Percentiles rank a stretch among this genome's conserved stretches.
Evolutionary conservation across 2,888 invertebrate species (phyloP).

Genomic region (Plagodis pulveraria): DNA sequence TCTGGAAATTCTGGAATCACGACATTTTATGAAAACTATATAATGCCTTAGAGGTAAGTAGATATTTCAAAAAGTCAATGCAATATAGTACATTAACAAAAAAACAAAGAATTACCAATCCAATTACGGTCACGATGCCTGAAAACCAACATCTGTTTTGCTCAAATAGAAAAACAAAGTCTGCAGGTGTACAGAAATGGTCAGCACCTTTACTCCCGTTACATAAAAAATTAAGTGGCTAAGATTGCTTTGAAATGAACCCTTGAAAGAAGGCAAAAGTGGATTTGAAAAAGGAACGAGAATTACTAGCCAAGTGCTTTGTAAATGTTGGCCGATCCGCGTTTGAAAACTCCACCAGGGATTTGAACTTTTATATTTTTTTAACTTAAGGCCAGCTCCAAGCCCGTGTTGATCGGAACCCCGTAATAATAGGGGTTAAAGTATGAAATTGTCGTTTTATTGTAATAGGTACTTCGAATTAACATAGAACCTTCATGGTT

Average conservation of each 20-base stretch:
- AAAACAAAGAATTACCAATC: too few species aligned
- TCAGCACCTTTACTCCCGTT: conserved; percentile 11
- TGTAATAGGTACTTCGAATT: too few species aligned
- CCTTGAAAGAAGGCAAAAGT: conserved; percentile 29
- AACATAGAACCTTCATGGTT: too few species aligned
- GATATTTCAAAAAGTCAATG: too few species aligned
- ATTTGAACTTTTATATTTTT: conserved; percentile 24
- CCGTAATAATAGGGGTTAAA: background rate
- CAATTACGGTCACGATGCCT: too few species aligned
- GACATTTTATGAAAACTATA: too few species aligned
- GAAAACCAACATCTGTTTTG: too few species aligned
- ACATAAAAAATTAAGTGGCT: conserved; percentile 30
- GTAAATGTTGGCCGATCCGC: conserved; percentile 41
- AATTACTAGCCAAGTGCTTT: conserved; percentile 41
- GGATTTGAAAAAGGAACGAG: conserved; percentile 33
- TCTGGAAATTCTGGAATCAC: too few species aligned
- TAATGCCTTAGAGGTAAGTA: too few species aligned
- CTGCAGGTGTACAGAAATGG: background rate
- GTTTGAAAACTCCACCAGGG: conserved; percentile 21
- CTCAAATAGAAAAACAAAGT: background rate
- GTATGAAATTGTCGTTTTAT: too few species aligned
- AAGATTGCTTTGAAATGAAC: conserved; percentile 31
- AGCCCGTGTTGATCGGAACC: conserved; percentile 18
- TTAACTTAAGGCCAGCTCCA: conserved; percentile 1
- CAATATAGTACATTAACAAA: too few species aligned